Evolutionary conservation across 2,797 vertebrate species (phyloP), one percentile per base, ranked within the genome.

Genomic region (Linurgus olivaceus): DNA sequence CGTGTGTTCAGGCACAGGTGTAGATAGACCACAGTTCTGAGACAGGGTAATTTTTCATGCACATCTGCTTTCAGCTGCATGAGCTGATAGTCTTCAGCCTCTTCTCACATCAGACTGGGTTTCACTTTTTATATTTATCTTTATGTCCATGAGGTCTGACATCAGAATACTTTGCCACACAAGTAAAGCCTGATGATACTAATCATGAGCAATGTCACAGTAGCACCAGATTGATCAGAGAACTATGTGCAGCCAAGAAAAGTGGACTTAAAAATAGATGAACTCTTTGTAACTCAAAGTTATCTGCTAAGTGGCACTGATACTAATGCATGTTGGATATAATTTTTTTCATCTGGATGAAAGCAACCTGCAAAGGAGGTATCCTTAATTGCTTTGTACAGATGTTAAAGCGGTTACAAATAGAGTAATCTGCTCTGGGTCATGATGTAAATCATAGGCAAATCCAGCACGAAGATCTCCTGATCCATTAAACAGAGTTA

Each of bases 371-470:
- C 59, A 92, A 88, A 35, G 28, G 72, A 67, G 38, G 21, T 50
- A 45, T 76, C 55, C 38, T 59, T 88, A 87, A 90, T 87, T 81
- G 40, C 86, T 58, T 95, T 87, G 71, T 63, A 75, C 18, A 42
- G 8, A 42, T 72, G 31, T 77, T 88, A 90, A 94, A 86, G 38
- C 31, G 44, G 29, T 74, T 68, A 45, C 44, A 83, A 54, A 82
- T 76, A 8, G 13, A 65, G 75, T 58, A 26, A 61, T 93, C 90
- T 95, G 42, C 77, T 84, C 86, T 62, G n/a, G 25, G 78, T 95
- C 76, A n/a, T 3, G 3, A 65, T 6, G 1, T 51, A 76, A 89
- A 84, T 35, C 28, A n/a, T 13, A 48, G 33, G 28, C 40, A 86
- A 70, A 92, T 55, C 18, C 14, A 79, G 77, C 33, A 77, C 2